Base-by-base conservation (phyloP, 2,797 vertebrate species). In the Urophycis tenuis region DNA sequence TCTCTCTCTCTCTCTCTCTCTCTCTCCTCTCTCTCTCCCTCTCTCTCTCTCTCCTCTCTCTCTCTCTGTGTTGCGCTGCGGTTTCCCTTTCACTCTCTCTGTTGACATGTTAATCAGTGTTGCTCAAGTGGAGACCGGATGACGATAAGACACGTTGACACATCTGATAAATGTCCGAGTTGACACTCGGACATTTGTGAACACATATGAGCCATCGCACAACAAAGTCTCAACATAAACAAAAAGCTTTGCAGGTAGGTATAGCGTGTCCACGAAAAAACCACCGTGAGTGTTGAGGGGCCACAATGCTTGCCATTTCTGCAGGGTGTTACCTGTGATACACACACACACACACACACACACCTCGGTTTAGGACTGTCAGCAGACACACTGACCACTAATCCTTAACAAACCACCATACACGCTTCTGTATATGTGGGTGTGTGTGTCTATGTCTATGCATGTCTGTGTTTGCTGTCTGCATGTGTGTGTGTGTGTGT, bases 321-420 rank as follows among this genome's bases (percentile, higher is more conserved):
- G 60, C 25, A 12, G 25, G 3, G 3, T 72, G 74, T 70, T 8
- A 29, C 32, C 32, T 67, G 30, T 78, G 72, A 31, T 53, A 83
- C 45, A 74, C n/a, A 74, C 81, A 74, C 82, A 30, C n/a, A 73
- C 14, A 41, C 39, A 41, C 14, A 41, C 39, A 41, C 14, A 15
- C 14, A 41, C 39, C 39, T 41, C 17, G 70, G 67, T 80, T 84
- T 67, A 77, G 60, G 70, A 77, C 76, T 75, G 78, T 87, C 84
- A 85, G 80, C 84, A 85, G 85, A 82, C 83, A 73, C 71, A 81
- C 73, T 76, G 75, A 82, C 71, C 75, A 72, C 75, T 80, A 74
- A 75, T 78, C n/a, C 29, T 78, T 45, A 36, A 73, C 78, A 85
- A 81, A 75, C 64, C 82, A 76, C 81, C 19, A 34, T 77, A 77